These are phyloP conservation scores for Myotis lucifugus DNA, from an alignment of 2,113 vertebrate genomes.

Conservation along the genomic window DNA sequence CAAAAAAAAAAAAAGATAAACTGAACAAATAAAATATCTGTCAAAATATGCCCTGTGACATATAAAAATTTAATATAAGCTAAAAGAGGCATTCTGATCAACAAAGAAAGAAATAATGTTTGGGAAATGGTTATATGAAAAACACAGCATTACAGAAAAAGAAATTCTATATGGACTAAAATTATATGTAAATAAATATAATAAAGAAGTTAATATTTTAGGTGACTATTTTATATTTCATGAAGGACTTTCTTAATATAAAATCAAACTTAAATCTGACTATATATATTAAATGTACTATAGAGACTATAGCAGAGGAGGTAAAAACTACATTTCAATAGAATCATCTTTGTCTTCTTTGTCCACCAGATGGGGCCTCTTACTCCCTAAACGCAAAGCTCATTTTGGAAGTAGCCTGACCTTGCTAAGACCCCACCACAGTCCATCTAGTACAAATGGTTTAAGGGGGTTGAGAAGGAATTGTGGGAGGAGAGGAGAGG, in stretches of 20 bases:
- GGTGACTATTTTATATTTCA: not conserved
- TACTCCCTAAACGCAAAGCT: not conserved
- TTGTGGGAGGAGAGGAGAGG: too few relatives aligned
- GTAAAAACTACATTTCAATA: not conserved
- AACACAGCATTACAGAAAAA: not conserved
- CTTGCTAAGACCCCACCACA: not conserved
- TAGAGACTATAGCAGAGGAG: not conserved
- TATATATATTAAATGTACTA: not conserved
- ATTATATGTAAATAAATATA: not conserved
- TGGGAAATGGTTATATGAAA: not conserved
- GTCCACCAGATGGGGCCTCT: conserved; percentile 71
- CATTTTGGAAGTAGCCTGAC: not conserved
- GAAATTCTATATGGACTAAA: not conserved
- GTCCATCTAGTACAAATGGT: not conserved
- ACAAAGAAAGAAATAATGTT: not conserved
- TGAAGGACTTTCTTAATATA: conserved; percentile 1
- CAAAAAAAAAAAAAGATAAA: not conserved
- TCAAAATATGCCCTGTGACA: not conserved
- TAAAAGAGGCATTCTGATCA: not conserved
- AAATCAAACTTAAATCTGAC: not conserved
- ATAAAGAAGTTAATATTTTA: not conserved
- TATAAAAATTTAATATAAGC: not conserved
- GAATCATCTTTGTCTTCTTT: conserved; percentile 43
- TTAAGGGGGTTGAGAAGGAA: not conserved
- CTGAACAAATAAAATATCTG: not conserved